Conservation (phyloP, 2,888 invertebrate genomes). For the Drosophila paramelanica region DNA sequence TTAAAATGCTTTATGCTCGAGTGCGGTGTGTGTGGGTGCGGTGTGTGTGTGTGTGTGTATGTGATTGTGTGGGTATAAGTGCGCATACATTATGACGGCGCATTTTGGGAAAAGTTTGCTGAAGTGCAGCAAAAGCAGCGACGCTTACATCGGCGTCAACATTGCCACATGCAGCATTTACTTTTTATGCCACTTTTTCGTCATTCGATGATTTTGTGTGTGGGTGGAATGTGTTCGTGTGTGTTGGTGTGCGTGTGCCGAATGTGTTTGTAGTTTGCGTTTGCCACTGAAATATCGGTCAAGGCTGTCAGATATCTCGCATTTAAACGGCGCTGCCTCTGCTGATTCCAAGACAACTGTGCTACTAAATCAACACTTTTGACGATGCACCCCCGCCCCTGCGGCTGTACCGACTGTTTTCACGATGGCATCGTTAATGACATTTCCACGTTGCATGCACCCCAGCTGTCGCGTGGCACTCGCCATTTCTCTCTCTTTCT, state of each 20-base stretch:
- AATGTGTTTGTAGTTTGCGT: slow-evolving; percentile 43
- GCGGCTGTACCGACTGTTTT: slow-evolving; percentile 21
- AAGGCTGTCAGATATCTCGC: slow-evolving; percentile 58
- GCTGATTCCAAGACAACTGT: slow-evolving; percentile 46
- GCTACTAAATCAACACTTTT: slow-evolving; percentile 63
- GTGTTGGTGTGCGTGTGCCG: slow-evolving; percentile 22
- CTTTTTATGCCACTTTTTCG: slow-evolving; percentile 53
- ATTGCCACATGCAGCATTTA: slow-evolving; percentile 49
- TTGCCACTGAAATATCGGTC: slow-evolving; percentile 71
- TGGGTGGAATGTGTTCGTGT: slow-evolving; percentile 5
- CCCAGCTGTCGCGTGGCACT: neutral
- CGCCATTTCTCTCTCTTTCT: neutral
- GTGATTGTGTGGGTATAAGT: slow-evolving; percentile 11
- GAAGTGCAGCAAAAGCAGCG: slow-evolving; percentile 41
- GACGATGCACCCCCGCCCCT: slow-evolving; percentile 16
- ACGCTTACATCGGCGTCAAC: slow-evolving; percentile 28
- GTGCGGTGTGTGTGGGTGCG: slow-evolving; percentile 9
- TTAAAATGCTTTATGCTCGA: slow-evolving; percentile 60
- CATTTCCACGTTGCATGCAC: slow-evolving; percentile 45
- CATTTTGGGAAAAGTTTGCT: slow-evolving; percentile 48
- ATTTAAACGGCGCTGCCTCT: slow-evolving; percentile 42
- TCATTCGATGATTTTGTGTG: slow-evolving; percentile 22
- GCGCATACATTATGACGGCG: slow-evolving; percentile 64
- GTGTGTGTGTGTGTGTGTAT: slow-evolving; percentile 10
- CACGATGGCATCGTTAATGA: slow-evolving; percentile 55